These are phyloP conservation scores for human (Homo sapiens) DNA, from an alignment of 2,113 vertebrate species.

Conservation along the genomic window GRCh38 chr2:158003501-158004000, in stretches of 20 bases:
- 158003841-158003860: too few species aligned
- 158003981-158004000: not conserved
- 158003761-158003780: not conserved
- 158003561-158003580: too few species aligned
- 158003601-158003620: too few species aligned
- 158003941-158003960: slow-evolving; percentile 6
- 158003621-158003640: too few species aligned
- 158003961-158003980: not conserved
- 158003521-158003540: too few species aligned
- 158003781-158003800: not conserved
- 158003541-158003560: too few species aligned
- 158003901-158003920: slow-evolving; percentile 22
- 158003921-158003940: not conserved
- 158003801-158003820: not conserved
- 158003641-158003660: too few species aligned
- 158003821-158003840: not conserved
- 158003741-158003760: not conserved
- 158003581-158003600: too few species aligned
- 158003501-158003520: too few species aligned
- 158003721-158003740: not conserved
- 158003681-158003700: too few species aligned
- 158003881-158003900: slow-evolving; percentile 2
- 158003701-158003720: too few species aligned
- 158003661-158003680: too few species aligned
- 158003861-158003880: not conserved